Conservation (phyloP, 2,888 invertebrate species). For the Eupithecia subfuscata region DNA sequence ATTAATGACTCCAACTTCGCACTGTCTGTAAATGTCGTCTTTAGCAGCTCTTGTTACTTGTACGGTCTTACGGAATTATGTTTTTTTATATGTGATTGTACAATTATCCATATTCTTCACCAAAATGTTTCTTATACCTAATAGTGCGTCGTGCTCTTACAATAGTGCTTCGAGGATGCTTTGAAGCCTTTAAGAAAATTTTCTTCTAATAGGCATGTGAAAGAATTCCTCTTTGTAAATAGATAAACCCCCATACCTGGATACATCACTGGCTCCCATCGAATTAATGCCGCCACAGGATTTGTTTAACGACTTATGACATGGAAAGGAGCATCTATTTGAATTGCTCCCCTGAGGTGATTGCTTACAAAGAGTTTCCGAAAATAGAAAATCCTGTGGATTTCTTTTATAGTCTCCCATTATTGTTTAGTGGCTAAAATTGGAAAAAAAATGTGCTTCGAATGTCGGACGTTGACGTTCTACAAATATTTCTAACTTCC, state of each 20-base stretch:
- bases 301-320: slow-evolving; percentile 66
- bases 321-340: slow-evolving; percentile 45
- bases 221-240: not conserved
- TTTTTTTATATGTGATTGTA: not conserved
- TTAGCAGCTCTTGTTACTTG: not conserved
- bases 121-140: too few species aligned
- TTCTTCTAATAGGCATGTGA: not conserved
- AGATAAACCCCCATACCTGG: slow-evolving; percentile 11
- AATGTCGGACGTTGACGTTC: not conserved
- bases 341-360: slow-evolving; percentile 26
- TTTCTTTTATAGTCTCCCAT: slow-evolving; percentile 1
- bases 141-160: too few species aligned
- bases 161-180: too few species aligned
- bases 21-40: not conserved
- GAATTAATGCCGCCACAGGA: slow-evolving; percentile 71
- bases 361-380: slow-evolving; percentile 20
- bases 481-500: not conserved
- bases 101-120: not conserved
- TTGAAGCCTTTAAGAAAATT: not conserved
- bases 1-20: not conserved
- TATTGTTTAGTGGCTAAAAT: not conserved
- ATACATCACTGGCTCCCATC: slow-evolving; percentile 49
- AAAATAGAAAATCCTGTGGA: slow-evolving; percentile 8
- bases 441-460: not conserved
- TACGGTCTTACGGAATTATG: not conserved